Conservation (phyloP, 1,140 invertebrate genomes). For the Drosophila rhopaloa region DNA sequence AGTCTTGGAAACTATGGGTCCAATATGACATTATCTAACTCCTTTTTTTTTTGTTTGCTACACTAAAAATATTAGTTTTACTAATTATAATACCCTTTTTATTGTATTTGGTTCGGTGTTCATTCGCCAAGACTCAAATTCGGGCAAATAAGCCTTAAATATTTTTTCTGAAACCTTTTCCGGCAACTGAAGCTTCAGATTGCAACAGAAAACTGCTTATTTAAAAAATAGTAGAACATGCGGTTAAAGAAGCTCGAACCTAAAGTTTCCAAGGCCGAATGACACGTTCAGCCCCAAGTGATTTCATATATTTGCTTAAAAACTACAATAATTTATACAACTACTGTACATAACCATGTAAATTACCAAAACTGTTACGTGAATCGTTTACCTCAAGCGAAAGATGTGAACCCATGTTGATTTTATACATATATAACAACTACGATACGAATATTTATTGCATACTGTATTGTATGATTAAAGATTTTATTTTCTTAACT, state of each 20-base stretch:
- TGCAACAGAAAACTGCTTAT: no score
- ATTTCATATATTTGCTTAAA: constrained; percentile 2
- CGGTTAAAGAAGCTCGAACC: background rate
- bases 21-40: background rate
- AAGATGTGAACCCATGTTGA: constrained; percentile 31
- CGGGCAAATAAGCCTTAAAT: background rate
- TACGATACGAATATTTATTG: constrained; percentile 42
- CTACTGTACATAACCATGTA: constrained; percentile 45
- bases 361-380: constrained; percentile 53
- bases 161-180: background rate
- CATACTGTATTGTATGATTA: constrained; percentile 21
- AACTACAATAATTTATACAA: constrained; percentile 4
- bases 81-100: background rate
- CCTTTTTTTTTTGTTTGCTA: background rate
- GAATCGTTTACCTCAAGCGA: constrained; percentile 43
- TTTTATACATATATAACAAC: constrained; percentile 41
- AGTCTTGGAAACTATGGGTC: background rate
- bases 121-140: background rate
- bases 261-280: constrained; percentile 2
- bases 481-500: constrained; percentile 30
- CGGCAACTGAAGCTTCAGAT: no score
- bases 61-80: background rate
- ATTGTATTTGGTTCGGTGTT: background rate
- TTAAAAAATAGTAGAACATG: background rate
- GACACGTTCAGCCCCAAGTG: background rate